These are phyloP conservation scores for Andrena bicolor DNA, from an alignment of 2,888 invertebrate species.

Conservation along the genomic window DNA sequence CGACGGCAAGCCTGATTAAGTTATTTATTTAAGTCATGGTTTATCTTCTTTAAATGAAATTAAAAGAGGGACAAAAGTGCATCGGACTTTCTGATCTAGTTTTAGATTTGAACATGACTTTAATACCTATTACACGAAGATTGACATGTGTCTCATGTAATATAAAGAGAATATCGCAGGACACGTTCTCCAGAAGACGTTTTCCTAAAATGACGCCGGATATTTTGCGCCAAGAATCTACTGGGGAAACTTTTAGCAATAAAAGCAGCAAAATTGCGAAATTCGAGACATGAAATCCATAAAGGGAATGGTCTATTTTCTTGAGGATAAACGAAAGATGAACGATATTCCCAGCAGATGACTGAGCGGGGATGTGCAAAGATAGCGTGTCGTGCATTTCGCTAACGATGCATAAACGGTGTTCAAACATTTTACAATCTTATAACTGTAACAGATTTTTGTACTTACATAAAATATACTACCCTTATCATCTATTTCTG, in stretches of 20 bases:
- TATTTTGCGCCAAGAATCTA: background rate
- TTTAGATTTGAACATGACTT: too few relatives aligned
- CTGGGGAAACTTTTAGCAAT: background rate
- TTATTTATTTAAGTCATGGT: too few relatives aligned
- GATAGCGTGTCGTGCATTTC: background rate
- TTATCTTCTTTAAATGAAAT: too few relatives aligned
- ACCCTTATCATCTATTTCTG: too few relatives aligned
- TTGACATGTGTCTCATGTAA: background rate
- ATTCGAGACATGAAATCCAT: conserved; percentile 23
- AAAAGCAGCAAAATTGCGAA: background rate
- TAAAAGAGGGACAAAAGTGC: too few relatives aligned
- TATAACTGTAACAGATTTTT: background rate
- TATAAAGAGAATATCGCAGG: background rate
- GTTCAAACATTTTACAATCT: background rate
- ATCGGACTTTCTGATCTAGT: too few relatives aligned
- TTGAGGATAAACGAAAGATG: conserved; percentile 9
- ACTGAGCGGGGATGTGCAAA: background rate
- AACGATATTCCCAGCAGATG: background rate
- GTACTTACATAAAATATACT: too few relatives aligned
- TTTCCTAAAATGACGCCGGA: background rate
- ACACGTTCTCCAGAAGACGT: background rate
- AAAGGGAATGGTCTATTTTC: conserved; percentile 24
- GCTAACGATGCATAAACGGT: background rate
- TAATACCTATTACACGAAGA: background rate
- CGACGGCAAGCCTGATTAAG: too few relatives aligned